phyloP scores from a whole-genome alignment of 2,113 vertebrate species.

The Cervus canadensis region DNA sequence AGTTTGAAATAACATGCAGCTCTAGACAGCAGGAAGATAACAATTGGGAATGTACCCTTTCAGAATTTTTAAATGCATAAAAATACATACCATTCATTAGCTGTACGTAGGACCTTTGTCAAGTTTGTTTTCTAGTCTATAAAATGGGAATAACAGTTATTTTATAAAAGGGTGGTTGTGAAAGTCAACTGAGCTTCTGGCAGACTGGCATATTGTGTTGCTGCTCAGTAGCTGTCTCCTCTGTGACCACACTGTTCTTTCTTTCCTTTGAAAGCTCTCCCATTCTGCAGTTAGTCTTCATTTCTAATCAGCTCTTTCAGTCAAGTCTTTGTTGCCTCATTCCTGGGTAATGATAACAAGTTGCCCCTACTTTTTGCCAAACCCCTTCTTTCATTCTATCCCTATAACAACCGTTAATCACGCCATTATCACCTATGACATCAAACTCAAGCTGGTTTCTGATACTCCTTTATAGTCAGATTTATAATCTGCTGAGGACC shows the following conservation, averaged over 20 bases:
- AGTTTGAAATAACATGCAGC: background rate
- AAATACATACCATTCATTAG: background rate
- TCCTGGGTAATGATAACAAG: background rate
- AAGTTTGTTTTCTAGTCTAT: background rate
- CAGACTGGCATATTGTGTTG: background rate
- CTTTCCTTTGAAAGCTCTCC: background rate
- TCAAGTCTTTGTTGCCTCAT: background rate
- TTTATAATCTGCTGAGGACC: background rate
- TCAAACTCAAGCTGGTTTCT: background rate
- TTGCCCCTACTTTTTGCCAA: background rate
- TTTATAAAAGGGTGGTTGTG: background rate
- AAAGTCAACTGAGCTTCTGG: background rate
- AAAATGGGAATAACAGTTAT: background rate
- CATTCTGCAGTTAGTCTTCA: background rate
- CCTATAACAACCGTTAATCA: background rate
- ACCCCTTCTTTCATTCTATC: background rate
- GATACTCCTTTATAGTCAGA: background rate
- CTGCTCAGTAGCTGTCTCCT: background rate
- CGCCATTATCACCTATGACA: accelerated
- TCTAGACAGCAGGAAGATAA: background rate
- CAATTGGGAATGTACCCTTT: background rate
- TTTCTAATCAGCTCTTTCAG: background rate
- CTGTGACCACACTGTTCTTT: background rate
- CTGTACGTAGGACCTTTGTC: background rate
- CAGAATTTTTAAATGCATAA: background rate